Conservation (phyloP, 1,140 invertebrate genomes). For the Ladona fulva region DNA sequence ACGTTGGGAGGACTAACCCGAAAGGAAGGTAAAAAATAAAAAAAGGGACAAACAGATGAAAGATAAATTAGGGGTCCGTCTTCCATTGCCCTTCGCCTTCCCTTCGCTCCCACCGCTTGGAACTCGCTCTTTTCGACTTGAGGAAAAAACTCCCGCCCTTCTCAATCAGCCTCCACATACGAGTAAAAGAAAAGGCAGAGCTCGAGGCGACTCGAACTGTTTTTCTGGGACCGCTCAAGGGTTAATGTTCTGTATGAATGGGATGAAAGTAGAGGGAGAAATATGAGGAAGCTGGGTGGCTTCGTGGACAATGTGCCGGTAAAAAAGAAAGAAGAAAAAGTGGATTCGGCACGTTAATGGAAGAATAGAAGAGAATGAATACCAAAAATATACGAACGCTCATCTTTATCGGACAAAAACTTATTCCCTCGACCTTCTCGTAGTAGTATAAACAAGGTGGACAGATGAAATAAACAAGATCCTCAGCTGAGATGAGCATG, state of each 20-base stretch:
- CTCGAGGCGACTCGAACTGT: not conserved
- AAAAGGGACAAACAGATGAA: constrained; percentile 1
- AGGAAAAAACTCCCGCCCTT: not conserved
- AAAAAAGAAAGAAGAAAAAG: not conserved
- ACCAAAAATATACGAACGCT: no score
- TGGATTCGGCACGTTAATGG: not conserved
- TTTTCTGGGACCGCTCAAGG: not conserved
- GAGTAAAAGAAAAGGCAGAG: not conserved
- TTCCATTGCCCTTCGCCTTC: not conserved
- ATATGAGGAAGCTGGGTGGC: no score
- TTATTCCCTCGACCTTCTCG: no score
- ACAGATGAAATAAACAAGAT: no score
- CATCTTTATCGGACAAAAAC: no score
- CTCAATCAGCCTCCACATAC: not conserved
- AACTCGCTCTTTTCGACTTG: not conserved
- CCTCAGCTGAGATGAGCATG: no score
- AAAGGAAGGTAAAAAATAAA: not conserved
- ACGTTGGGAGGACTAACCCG: not conserved
- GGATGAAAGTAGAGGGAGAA: not conserved
- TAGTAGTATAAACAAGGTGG: no score
- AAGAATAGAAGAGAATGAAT: not conserved
- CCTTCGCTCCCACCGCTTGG: not conserved
- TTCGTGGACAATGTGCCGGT: not conserved
- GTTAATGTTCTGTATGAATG: not conserved
- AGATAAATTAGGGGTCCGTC: not conserved